Percentiles rank a stretch among this genome's conserved stretches.
Conservation (phyloP, 2,888 invertebrate genomes). For the Brenthis ino region DNA sequence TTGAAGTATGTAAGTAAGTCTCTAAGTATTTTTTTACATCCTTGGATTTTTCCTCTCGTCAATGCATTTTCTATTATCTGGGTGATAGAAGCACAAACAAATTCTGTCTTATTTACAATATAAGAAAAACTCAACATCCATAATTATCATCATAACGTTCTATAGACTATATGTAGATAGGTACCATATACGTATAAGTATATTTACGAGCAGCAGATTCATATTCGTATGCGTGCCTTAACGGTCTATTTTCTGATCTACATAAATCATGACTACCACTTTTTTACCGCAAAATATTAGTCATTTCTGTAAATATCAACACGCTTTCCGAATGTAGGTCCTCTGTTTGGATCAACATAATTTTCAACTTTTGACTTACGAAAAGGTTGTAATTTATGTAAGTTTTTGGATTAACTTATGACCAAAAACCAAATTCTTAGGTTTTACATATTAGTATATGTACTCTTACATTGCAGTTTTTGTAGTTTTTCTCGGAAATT, state of each 20-base stretch:
- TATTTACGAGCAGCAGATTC: not conserved
- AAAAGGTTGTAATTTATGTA: not conserved
- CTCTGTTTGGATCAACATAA: constrained; percentile 3
- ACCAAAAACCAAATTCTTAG: too few species aligned
- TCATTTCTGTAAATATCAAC: constrained; percentile 22
- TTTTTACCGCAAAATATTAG: constrained; percentile 26
- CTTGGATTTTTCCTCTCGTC: too few species aligned
- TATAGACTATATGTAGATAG: not conserved
- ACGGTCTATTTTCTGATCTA: constrained; percentile 26
- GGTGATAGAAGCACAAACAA: too few species aligned
- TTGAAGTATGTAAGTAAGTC: too few species aligned
- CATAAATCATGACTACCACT: constrained; percentile 26
- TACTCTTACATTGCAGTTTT: too few species aligned
- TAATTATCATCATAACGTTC: too few species aligned
- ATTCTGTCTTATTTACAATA: too few species aligned
- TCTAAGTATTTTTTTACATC: too few species aligned
- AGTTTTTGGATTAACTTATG: not conserved
- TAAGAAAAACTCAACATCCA: too few species aligned
- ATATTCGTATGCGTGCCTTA: constrained; percentile 10
- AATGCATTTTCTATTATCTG: too few species aligned
- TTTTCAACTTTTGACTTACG: constrained; percentile 6
- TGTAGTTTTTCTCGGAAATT: too few species aligned
- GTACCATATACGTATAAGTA: not conserved
- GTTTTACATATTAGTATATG: too few species aligned
- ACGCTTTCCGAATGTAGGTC: constrained; percentile 16